phyloP scores from a whole-genome alignment of 2,888 invertebrate genomes.

The Hymenopus coronatus region DNA sequence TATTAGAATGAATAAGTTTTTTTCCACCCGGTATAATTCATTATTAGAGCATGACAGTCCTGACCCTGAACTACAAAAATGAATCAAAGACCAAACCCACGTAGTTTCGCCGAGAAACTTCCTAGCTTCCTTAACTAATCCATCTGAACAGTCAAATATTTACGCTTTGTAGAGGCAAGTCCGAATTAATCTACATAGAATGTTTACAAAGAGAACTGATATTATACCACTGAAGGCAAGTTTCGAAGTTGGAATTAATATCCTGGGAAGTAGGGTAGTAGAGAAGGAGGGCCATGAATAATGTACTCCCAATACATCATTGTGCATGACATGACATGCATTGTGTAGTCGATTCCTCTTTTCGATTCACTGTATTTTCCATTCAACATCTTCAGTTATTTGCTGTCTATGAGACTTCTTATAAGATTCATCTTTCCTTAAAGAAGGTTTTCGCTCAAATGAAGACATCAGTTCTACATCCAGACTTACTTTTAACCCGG shows the following conservation, averaged over 20 bases:
- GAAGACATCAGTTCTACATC: neutral
- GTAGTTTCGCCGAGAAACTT: neutral
- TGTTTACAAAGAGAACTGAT: neutral
- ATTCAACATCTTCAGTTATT: neutral
- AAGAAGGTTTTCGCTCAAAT: neutral
- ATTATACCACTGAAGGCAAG: neutral
- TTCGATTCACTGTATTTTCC: neutral
- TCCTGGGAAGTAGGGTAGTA: neutral
- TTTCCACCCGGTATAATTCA: no score
- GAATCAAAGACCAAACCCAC: neutral
- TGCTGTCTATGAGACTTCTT: neutral
- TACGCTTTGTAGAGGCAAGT: neutral
- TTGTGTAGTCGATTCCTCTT: neutral
- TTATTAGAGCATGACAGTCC: neutral
- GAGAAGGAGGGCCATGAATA: neutral
- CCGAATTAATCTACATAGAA: neutral
- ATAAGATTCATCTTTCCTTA: neutral
- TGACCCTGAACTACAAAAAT: neutral
- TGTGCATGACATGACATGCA: neutral
- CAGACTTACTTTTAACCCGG: neutral
- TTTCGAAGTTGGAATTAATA: neutral
- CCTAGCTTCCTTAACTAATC: neutral
- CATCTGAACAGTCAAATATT: neutral
- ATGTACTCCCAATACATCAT: neutral
- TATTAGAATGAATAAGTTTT: no score